Base-by-base conservation (phyloP, 1,140 invertebrate genomes). In the Diabrotica virgifera region DNA sequence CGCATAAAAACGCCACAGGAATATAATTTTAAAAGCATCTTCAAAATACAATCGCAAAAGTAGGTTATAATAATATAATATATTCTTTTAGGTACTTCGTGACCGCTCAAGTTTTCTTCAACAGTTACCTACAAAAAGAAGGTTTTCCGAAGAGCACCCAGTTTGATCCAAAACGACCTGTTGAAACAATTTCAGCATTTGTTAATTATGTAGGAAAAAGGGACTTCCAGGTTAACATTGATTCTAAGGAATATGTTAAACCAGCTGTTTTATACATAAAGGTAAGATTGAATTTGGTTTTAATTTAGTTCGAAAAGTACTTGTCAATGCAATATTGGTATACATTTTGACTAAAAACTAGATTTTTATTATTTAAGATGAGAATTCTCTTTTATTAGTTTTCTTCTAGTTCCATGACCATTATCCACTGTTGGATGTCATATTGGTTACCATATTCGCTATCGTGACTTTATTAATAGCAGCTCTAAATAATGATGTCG, bases 41-140 rank as follows among this genome's bases (percentile, higher is more conserved):
- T 24, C 24, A 24, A 24, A 24, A 24, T 24, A 24, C 4, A 24
- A 24, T 24, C 24, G 4, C 24, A 24, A 24, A 24, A 46, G 40
- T 46, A 46, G 0, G 40, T n/a, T 46, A 46, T 10, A 10, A 9
- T 37, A 38, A 11, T 13, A n/a, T n/a, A n/a, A n/a, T 59, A 12
- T 12, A 46, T 60, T 40, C 67, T 80, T 81, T 68, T 79, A 89
- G 90, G 67, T 91, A 91, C 71, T 73, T 91, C 52, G 77, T 82
- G 55, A 88, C 88, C 0, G 83, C 80, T 0, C 87, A 91, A 72
- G 86, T 88, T 69, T 82, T 92, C 59, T 82, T 87, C 12, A 93
- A 93, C 75, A 86, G 87, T 61, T 90, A 90, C 73, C 76, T 93
- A 2, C 89, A 90, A 69, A 83, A 85, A 36, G 88, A 90, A 73